Conservation (phyloP, 2,113 vertebrate species). For the Coptodon rendalli region DNA sequence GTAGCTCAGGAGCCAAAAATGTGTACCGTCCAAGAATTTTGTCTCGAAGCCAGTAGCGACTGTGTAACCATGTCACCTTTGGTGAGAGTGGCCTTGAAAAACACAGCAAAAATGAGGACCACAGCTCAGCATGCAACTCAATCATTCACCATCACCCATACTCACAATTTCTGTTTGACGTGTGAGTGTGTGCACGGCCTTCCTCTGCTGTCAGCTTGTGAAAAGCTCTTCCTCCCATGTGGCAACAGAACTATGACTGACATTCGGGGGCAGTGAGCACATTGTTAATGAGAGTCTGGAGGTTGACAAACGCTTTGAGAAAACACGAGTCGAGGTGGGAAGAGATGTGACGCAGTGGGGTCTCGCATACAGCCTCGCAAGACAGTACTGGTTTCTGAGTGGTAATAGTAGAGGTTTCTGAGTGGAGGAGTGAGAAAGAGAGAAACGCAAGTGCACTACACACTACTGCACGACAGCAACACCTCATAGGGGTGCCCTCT, state of each 20-base stretch:
- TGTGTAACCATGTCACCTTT: not conserved
- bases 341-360: not conserved
- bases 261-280: not conserved
- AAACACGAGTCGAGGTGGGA: not conserved
- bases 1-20: not conserved
- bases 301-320: not conserved
- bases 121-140: not conserved
- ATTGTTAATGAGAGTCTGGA: not conserved
- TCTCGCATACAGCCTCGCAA: not conserved
- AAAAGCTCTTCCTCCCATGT: not conserved
- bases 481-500: not conserved
- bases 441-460: not conserved
- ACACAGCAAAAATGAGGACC: not conserved
- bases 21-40: not conserved
- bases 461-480: not conserved
- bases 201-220: not conserved
- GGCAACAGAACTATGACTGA: not conserved
- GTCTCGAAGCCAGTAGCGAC: not conserved
- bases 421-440: not conserved
- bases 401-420: not conserved
- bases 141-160: not conserved
- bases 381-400: not conserved
- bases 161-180: not conserved
- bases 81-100: not conserved
- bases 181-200: not conserved